Evolutionary conservation across 2,113 vertebrate genomes (phyloP).

Genomic region (Austrofundulus limnaeus): DNA sequence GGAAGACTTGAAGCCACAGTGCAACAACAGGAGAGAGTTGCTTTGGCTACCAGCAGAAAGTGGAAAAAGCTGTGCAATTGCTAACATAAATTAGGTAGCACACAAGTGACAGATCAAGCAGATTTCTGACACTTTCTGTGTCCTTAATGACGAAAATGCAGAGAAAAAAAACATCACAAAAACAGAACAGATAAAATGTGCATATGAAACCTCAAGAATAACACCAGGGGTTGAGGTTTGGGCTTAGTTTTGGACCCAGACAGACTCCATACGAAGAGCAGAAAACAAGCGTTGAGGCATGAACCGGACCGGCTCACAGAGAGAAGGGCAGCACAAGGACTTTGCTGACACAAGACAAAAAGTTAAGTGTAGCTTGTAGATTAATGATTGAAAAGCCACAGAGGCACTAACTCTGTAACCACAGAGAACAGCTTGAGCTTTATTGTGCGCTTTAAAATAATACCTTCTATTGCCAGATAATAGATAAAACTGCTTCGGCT

Average conservation of each 20-base stretch:
- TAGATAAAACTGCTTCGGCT: constrained; percentile 33
- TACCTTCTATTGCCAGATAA: constrained; percentile 27
- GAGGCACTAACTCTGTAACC: constrained; percentile 29
- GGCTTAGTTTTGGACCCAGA: constrained; percentile 14
- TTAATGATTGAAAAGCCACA: constrained; percentile 54
- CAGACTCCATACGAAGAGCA: constrained; percentile 10
- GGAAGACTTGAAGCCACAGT: neutral
- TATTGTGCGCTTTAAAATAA: constrained; percentile 41
- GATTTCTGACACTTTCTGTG: neutral
- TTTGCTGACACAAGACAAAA: constrained; percentile 52
- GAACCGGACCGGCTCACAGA: constrained; percentile 33
- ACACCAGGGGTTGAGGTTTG: neutral
- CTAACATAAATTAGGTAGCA: too few species aligned
- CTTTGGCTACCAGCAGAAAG: neutral
- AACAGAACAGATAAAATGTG: constrained; percentile 11
- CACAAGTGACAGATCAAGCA: neutral
- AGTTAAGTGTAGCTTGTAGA: constrained; percentile 48
- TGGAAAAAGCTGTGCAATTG: too few species aligned
- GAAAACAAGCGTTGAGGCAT: constrained; percentile 26
- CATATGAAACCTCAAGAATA: too few species aligned
- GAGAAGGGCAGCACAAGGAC: constrained; percentile 43
- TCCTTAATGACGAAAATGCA: too few species aligned
- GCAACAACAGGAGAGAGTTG: too few species aligned
- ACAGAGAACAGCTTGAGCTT: constrained; percentile 24
- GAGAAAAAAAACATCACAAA: too few species aligned